A percentile compares a stretch with the other conserved stretches of the same genome.
These are phyloP conservation scores for Phrynocephalus vlangalii DNA, from an alignment of 2,797 vertebrate species.

Conservation along the genomic window DNA sequence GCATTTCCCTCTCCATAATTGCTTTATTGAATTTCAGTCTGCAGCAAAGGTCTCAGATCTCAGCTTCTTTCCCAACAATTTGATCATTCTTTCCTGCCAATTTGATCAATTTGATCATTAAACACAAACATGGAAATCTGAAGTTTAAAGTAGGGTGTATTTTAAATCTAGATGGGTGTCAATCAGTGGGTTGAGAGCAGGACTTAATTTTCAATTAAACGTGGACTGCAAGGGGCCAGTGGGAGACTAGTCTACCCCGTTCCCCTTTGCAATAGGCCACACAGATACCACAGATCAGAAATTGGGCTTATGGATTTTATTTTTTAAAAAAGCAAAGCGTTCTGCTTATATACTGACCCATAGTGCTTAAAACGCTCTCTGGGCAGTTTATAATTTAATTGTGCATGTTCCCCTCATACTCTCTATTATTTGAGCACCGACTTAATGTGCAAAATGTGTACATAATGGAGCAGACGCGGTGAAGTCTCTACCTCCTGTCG, in stretches of 20 bases:
- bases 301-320: not conserved
- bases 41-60: not conserved
- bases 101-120: not conserved
- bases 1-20: not conserved
- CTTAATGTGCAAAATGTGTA: not conserved
- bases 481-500: not conserved
- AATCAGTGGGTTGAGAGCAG: not conserved
- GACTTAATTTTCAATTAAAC: not conserved
- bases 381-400: no score
- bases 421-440: not conserved
- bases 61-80: not conserved
- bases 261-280: not conserved
- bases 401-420: not conserved
- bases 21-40: constrained; percentile 1
- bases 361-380: no score
- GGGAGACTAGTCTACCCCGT: not conserved
- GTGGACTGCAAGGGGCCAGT: not conserved
- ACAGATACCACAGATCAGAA: not conserved
- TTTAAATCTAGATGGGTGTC: not conserved
- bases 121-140: not conserved
- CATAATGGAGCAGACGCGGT: not conserved
- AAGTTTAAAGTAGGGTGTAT: not conserved
- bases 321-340: not conserved
- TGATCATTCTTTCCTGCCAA: not conserved
- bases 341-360: no score